A percentile compares a stretch with the other conserved stretches of the same genome.
phyloP scores from a whole-genome alignment of 1,140 invertebrate species.

The Trinorchestia longiramus region DNA sequence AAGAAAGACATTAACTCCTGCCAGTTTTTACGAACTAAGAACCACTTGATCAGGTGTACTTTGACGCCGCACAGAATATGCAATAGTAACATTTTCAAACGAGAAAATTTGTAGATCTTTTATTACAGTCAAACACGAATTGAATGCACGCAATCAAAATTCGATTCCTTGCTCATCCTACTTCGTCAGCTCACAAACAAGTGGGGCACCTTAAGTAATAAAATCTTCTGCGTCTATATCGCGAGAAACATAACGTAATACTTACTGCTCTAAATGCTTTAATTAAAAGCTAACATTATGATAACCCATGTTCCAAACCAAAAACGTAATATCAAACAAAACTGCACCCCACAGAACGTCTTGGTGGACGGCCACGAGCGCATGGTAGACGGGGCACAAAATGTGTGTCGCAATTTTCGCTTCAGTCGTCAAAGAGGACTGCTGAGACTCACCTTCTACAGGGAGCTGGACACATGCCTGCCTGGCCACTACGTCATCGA shows the following conservation, averaged over 20 bases:
- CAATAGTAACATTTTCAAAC: too few relatives aligned
- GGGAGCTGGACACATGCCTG: constrained; percentile 38
- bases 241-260: too few relatives aligned
- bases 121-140: too few relatives aligned
- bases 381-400: neutral
- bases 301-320: neutral
- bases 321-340: neutral
- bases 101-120: too few relatives aligned
- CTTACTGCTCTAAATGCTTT: too few relatives aligned
- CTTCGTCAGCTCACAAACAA: too few relatives aligned
- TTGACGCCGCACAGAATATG: neutral
- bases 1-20: too few relatives aligned
- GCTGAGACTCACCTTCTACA: constrained; percentile 51
- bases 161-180: too few relatives aligned
- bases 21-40: neutral
- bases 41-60: neutral
- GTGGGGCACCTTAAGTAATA: too few relatives aligned
- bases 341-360: neutral
- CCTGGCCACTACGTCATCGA: constrained; percentile 51
- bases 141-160: too few relatives aligned
- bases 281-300: too few relatives aligned
- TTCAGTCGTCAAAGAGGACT: neutral
- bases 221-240: too few relatives aligned
- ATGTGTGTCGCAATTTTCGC: constrained; percentile 48
- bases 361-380: constrained; percentile 11